Conservation (phyloP, 2,113 vertebrate genomes). For the Triplophysa siluroides region DNA sequence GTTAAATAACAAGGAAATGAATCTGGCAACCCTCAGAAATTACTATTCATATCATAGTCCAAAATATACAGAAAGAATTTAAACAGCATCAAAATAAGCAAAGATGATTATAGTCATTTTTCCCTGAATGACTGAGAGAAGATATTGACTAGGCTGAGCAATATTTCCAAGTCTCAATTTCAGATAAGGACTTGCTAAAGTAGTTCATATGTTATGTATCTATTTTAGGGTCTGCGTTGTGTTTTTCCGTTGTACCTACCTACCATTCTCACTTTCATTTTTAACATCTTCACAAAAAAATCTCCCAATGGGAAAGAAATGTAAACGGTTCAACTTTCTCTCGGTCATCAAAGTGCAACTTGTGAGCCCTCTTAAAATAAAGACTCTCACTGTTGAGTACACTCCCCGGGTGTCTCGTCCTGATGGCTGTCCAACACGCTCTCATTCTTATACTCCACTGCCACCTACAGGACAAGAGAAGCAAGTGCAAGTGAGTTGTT, state of each 20-base stretch:
- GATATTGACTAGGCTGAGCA: background rate
- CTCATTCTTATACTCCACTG: constrained; percentile 82
- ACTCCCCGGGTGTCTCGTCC: constrained; percentile 73
- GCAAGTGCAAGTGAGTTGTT: background rate
- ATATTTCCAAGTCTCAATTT: background rate
- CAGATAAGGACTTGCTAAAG: background rate
- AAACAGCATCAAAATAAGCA: background rate
- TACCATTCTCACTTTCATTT: background rate
- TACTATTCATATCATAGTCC: background rate
- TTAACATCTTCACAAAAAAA: background rate
- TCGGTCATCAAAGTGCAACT: constrained; percentile 52
- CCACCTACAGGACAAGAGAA: constrained; percentile 73
- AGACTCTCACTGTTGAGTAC: constrained; percentile 74
- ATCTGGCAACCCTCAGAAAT: background rate
- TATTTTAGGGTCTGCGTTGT: background rate
- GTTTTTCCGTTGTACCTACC: background rate
- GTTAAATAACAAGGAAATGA: background rate
- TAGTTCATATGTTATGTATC: background rate
- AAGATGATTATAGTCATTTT: background rate
- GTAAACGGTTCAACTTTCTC: constrained; percentile 22
- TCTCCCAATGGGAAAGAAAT: background rate
- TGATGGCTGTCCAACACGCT: constrained; percentile 68
- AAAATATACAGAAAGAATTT: constrained; percentile 16
- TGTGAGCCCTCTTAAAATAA: background rate
- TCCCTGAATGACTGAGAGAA: too few species aligned